These are phyloP conservation scores for Loriculus beryllinus DNA, from an alignment of 2,797 vertebrate species.

Conservation along the genomic window DNA sequence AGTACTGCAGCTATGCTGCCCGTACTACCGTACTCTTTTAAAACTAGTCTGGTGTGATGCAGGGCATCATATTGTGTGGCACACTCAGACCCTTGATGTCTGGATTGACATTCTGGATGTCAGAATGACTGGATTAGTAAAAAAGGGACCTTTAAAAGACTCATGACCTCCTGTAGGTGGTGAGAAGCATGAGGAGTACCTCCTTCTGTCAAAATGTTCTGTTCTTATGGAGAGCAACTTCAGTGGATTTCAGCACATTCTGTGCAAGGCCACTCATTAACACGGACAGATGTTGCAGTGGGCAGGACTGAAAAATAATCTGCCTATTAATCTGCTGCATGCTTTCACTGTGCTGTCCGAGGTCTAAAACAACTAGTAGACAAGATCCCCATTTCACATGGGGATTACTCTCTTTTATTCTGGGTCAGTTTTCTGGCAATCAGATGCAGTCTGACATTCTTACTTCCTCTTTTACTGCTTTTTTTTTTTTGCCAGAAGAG, in stretches of 20 bases:
- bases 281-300: background rate
- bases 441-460: background rate
- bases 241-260: background rate
- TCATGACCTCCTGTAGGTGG: background rate
- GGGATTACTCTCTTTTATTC: background rate
- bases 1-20: background rate
- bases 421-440: background rate
- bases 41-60: background rate
- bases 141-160: background rate
- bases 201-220: background rate
- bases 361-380: background rate
- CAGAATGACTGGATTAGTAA: background rate
- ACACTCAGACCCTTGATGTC: background rate
- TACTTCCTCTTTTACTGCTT: background rate
- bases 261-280: background rate
- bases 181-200: background rate
- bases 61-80: background rate
- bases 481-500: slow-evolving; percentile 2
- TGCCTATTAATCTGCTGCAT: background rate
- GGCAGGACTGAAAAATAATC: background rate
- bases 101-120: background rate
- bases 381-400: background rate
- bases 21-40: background rate
- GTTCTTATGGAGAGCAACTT: background rate
- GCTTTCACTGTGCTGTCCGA: background rate